Percentiles rank a stretch among this genome's conserved stretches.
Evolutionary conservation across 2,113 vertebrate genomes (phyloP).

Genomic region (Brienomyrus brachyistius): DNA sequence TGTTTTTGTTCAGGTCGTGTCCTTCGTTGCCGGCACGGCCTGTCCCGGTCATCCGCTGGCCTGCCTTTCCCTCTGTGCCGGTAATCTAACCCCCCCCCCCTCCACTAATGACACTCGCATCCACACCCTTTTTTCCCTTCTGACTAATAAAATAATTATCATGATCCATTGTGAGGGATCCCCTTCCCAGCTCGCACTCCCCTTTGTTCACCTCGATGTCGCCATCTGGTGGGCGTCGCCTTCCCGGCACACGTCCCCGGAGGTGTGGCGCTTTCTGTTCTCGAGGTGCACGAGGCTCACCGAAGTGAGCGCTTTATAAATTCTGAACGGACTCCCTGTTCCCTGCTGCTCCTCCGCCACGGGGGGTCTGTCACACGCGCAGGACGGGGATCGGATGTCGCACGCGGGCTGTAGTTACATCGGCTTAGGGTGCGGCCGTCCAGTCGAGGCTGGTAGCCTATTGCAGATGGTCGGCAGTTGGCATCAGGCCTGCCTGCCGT

Average conservation of each 20-base stretch:
- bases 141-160: not conserved
- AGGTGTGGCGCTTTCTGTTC: not conserved
- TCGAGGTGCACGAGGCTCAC: not conserved
- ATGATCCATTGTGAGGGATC: not conserved
- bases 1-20: conserved; percentile 15
- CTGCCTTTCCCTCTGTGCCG: conserved; percentile 22
- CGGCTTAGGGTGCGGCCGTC: not conserved
- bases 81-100: conserved; percentile 40
- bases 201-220: not conserved
- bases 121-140: not conserved
- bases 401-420: not conserved
- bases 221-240: not conserved
- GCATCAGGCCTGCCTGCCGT: not conserved
- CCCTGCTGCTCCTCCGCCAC: not conserved
- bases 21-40: conserved; percentile 25
- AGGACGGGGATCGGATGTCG: not conserved
- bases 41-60: conserved; percentile 24
- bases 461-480: not conserved
- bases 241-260: not conserved
- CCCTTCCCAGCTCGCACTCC: not conserved
- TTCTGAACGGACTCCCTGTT: not conserved
- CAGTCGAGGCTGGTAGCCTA: not conserved
- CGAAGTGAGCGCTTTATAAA: not conserved
- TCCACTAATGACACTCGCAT: not conserved
- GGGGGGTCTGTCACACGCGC: not conserved